Base-by-base conservation (phyloP, 2,797 vertebrate genomes). In the Sebastes flavidus region DNA sequence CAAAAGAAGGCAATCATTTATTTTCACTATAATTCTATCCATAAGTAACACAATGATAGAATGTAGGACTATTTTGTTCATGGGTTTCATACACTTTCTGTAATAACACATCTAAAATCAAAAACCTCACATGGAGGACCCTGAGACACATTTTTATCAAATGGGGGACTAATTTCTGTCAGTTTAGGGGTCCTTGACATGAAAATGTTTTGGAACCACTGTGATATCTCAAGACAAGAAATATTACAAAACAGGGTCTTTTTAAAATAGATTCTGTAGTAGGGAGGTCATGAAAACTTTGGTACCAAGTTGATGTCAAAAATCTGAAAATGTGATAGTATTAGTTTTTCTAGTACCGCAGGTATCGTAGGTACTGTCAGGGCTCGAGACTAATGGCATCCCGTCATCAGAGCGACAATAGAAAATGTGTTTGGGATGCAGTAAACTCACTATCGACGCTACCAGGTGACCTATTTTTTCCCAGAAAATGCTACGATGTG, bases 361-460 rank as follows among this genome's bases (percentile, higher is more conserved):
- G 5, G 38, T 42, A 42, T 42, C 5, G 13, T 42, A 42, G 38
- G 38, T 42, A 42, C 38, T 42, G 38, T 16, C 5, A 42, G 13
- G 38, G 38, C 38, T 42, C 38, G 2, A 42, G 38, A 42, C 38
- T 42, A 42, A 42, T 13, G 13, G 38, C 38, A 42, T 42, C 38
- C 38, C 2, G 38, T 42, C 38, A 0, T 42, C 5, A 0, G 13
- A 16, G 38, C 13, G 13, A 42, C 5, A 0, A 42, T 42, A 42
- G 38, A 42, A 42, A 42, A 42, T 42, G 38, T 42, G 38, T 42
- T 42, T 16, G 38, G 38, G 38, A 42, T 42, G 38, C 38, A 42
- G 38, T 42, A 42, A 16, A 38, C 36, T 38, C 36, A 38, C 36
- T 38, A 38, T 38, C 13, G 13, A 38, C 36, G 36, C 36, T 5